Conservation (phyloP, 2,888 invertebrate genomes). For the Amiota communis region DNA sequence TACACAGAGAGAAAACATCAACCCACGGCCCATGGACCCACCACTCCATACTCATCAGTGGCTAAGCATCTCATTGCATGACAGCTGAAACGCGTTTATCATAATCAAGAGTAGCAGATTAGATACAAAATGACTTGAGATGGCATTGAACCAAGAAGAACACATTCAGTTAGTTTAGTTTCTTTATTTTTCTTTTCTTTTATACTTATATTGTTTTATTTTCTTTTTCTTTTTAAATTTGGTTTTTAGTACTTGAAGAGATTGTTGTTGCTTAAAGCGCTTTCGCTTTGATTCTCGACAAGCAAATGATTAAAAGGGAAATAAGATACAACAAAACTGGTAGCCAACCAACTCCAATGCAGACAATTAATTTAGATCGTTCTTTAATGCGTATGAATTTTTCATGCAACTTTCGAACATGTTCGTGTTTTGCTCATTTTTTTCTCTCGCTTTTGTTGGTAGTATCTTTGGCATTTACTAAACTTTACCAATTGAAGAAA, state of each 20-base stretch:
- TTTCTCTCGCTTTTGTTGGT: conserved; percentile 15
- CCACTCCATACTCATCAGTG: conserved; percentile 35
- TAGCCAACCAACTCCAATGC: conserved; percentile 61
- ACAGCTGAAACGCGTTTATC: conserved; percentile 70
- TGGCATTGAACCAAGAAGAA: not conserved
- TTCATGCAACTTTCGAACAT: conserved; percentile 57
- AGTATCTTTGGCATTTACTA: too few species aligned
- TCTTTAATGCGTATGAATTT: conserved; percentile 73
- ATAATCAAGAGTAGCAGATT: conserved; percentile 58
- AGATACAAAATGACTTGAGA: not conserved
- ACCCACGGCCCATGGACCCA: not conserved
- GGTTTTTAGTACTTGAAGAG: not conserved
- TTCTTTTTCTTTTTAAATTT: too few species aligned
- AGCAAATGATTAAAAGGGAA: conserved; percentile 29
- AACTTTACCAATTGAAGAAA: too few species aligned
- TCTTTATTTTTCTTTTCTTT: not conserved
- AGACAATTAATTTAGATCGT: conserved; percentile 73
- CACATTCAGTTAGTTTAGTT: conserved; percentile 1
- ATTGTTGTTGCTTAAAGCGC: not conserved
- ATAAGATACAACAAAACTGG: conserved; percentile 55
- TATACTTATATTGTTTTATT: too few species aligned
- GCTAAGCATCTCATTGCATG: conserved; percentile 59
- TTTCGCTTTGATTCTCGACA: conserved; percentile 30
- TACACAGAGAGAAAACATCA: not conserved
- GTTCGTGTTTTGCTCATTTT: conserved; percentile 30